Percentiles rank a stretch among this genome's conserved stretches.
Conservation (phyloP, 2,888 invertebrate genomes). For the Gibbula magus region DNA sequence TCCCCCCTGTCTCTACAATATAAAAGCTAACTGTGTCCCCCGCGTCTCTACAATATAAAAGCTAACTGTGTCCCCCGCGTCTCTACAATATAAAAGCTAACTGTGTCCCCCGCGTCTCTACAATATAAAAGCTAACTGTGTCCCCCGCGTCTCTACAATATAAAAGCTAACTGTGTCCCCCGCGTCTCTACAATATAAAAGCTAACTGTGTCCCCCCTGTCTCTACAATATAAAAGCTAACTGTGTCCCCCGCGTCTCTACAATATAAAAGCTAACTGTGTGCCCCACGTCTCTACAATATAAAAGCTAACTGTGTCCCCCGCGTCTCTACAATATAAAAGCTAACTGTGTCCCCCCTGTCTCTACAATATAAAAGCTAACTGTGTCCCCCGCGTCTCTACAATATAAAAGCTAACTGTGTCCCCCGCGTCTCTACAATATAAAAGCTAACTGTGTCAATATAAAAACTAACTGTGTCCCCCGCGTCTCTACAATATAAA, state of each 20-base stretch:
- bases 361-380: too few species aligned
- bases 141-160: neutral
- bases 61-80: neutral
- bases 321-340: too few species aligned
- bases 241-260: neutral
- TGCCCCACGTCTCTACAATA: neutral
- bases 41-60: too few species aligned
- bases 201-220: neutral
- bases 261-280: too few species aligned
- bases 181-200: too few species aligned
- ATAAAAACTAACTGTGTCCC: too few species aligned
- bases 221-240: too few species aligned
- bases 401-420: too few species aligned
- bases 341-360: neutral
- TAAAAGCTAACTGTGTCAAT: too few species aligned
- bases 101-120: neutral
- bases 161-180: neutral
- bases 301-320: neutral
- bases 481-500: too few species aligned
- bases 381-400: neutral
- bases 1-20: neutral
- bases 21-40: neutral
- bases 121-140: too few species aligned
- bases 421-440: neutral
- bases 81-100: too few species aligned